Percentiles rank a stretch among this genome's conserved stretches.
Conservation (phyloP, 2,113 vertebrate species). For the Agelaius phoeniceus region DNA sequence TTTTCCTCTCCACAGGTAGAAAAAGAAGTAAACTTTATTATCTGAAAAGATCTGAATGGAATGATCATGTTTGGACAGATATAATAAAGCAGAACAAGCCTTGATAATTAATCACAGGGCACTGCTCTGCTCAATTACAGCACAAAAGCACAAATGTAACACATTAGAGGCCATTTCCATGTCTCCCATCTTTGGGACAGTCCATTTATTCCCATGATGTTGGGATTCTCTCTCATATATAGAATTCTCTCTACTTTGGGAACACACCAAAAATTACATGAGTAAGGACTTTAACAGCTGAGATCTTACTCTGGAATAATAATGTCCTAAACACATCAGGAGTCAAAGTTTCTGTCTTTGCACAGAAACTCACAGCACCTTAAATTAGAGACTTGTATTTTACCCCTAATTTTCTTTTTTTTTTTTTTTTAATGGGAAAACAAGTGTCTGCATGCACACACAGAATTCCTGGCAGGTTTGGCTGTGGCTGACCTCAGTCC, state of each 20-base stretch:
- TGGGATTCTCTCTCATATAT: not conserved
- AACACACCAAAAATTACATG: not conserved
- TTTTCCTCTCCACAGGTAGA: not conserved
- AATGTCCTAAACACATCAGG: not conserved
- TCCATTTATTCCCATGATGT: not conserved
- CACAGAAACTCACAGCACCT: not conserved
- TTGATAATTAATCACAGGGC: not conserved
- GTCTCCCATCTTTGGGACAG: not conserved
- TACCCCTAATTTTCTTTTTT: not conserved
- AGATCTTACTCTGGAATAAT: not conserved
- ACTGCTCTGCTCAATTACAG: not conserved
- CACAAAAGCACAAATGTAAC: not conserved
- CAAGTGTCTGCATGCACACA: not conserved
- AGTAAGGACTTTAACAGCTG: not conserved
- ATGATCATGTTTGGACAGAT: not conserved
- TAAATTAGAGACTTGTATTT: not conserved
- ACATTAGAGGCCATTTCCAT: not conserved
- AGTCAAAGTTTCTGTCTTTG: not conserved
- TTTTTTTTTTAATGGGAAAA: not conserved
- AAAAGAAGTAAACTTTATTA: not conserved
- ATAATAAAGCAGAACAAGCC: not conserved
- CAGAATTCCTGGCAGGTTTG: not conserved
- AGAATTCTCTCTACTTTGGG: not conserved
- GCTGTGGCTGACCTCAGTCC: slow-evolving; percentile 18
- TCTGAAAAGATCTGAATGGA: not conserved